Conservation (phyloP, 2,888 invertebrate genomes). For the Tetragonula carbonaria region DNA sequence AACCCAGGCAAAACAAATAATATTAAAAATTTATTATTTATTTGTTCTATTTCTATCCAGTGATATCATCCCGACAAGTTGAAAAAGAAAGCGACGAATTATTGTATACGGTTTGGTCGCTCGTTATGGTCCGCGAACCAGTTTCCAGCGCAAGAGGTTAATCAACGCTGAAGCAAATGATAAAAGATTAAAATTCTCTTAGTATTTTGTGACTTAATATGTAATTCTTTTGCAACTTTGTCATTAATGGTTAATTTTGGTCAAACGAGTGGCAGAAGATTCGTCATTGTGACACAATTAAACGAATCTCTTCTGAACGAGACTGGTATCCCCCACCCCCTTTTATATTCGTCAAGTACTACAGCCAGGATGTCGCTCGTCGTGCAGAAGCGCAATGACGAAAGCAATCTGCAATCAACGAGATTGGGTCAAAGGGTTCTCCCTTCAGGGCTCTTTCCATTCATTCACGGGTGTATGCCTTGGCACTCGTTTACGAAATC, state of each 20-base stretch:
- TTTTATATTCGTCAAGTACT: conserved; percentile 15
- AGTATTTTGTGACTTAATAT: not conserved
- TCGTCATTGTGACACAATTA: not conserved
- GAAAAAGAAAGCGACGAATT: too few species aligned
- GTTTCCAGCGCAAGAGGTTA: too few species aligned
- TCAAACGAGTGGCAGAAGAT: not conserved
- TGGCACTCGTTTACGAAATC: conserved; percentile 38
- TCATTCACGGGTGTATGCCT: conserved; percentile 28
- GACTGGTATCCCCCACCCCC: conserved; percentile 8
- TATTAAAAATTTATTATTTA: too few species aligned
- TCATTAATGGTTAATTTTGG: not conserved
- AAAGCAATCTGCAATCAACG: conserved; percentile 44
- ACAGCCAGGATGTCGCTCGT: conserved; percentile 25
- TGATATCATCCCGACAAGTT: too few species aligned
- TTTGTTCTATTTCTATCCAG: too few species aligned
- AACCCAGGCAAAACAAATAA: too few species aligned
- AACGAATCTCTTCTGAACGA: not conserved
- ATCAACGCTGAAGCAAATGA: not conserved
- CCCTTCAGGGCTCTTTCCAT: conserved; percentile 17
- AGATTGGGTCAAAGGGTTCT: conserved; percentile 55
- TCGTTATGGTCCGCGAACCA: too few species aligned
- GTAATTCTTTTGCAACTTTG: not conserved
- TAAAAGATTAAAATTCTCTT: not conserved
- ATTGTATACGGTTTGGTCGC: too few species aligned
- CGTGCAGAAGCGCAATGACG: conserved; percentile 36